Evolutionary conservation across 2,888 invertebrate genomes (phyloP).

Genomic region (Helobdella robusta): DNA sequence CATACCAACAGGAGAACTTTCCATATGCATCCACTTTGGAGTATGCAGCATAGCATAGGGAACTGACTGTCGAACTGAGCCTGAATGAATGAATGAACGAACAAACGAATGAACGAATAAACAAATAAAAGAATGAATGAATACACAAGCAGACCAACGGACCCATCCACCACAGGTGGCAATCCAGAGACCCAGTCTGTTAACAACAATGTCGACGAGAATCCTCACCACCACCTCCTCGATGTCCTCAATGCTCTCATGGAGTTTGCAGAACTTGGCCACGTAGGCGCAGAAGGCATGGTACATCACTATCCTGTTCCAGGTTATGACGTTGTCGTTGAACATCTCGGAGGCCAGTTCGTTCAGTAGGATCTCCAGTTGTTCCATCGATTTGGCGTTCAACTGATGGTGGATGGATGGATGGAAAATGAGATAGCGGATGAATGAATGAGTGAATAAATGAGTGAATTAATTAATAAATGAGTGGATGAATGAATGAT

Average conservation of each 20-base stretch:
- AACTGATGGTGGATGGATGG: conserved; percentile 19
- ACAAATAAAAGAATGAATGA: neutral
- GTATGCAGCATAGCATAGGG: conserved; percentile 30
- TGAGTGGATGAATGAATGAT: neutral
- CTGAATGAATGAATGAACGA: conserved; percentile 30
- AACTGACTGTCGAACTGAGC: conserved; percentile 34
- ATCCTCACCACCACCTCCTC: conserved; percentile 32
- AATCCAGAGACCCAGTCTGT: conserved; percentile 36
- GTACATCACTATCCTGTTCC: conserved; percentile 36
- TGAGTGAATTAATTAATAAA: neutral
- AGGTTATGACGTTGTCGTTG: conserved; percentile 34
- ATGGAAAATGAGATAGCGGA: neutral
- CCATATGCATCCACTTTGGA: conserved; percentile 32
- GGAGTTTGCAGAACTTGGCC: conserved; percentile 32
- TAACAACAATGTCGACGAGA: conserved; percentile 32
- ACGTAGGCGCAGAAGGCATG: conserved; percentile 36
- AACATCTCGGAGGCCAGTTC: conserved; percentile 34
- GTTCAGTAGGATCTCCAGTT: conserved; percentile 30
- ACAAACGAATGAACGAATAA: too few species aligned
- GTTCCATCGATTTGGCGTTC: conserved; percentile 28
- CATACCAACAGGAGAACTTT: conserved; percentile 69
- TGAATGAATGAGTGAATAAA: neutral
- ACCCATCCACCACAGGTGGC: conserved; percentile 37
- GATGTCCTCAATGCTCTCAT: conserved; percentile 31
- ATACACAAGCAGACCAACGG: conserved; percentile 11